A percentile compares a stretch with the other conserved stretches of the same genome.
These are phyloP conservation scores for Torymus tubicola DNA, from an alignment of 2,888 invertebrate species.

Conservation along the genomic window DNA sequence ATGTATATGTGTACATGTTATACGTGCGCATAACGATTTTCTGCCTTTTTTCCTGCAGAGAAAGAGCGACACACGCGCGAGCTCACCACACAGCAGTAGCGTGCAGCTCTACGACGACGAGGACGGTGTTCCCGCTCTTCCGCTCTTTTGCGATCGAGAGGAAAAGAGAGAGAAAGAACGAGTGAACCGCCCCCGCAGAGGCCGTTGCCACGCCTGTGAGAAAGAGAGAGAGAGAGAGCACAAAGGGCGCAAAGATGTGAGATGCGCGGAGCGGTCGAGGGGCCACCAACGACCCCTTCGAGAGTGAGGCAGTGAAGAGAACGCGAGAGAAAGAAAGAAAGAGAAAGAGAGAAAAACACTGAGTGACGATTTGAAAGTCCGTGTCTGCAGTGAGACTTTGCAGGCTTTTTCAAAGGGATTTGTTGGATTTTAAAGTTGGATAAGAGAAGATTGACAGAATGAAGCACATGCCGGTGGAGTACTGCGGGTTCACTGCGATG, in stretches of 20 bases:
- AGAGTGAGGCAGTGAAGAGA: too few relatives aligned
- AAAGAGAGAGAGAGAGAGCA: too few relatives aligned
- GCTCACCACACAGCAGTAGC: not conserved
- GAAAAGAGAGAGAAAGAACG: not conserved
- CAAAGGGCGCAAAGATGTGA: conserved; percentile 50
- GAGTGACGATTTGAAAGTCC: not conserved
- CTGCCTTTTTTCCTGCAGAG: conserved; percentile 46
- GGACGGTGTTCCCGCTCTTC: not conserved
- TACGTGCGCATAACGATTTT: conserved; percentile 48
- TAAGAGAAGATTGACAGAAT: conserved; percentile 56
- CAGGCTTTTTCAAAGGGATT: too few relatives aligned
- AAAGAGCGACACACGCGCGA: not conserved
- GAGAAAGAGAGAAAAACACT: not conserved
- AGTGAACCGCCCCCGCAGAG: not conserved
- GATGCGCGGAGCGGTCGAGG: conserved; percentile 31
- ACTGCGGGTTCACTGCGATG: conserved; percentile 87
- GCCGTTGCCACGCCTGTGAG: conserved; percentile 5
- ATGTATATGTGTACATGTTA: too few relatives aligned
- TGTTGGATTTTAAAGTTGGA: not conserved
- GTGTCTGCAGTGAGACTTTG: too few relatives aligned
- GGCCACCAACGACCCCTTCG: conserved; percentile 9
- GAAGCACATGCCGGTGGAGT: conserved; percentile 80
- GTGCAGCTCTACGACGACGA: not conserved
- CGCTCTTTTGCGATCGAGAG: not conserved
- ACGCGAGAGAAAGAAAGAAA: not conserved